phyloP scores from a whole-genome alignment of 37 sponge, comb jelly and placozoan species.

The Dysidea cf. avara region DNA sequence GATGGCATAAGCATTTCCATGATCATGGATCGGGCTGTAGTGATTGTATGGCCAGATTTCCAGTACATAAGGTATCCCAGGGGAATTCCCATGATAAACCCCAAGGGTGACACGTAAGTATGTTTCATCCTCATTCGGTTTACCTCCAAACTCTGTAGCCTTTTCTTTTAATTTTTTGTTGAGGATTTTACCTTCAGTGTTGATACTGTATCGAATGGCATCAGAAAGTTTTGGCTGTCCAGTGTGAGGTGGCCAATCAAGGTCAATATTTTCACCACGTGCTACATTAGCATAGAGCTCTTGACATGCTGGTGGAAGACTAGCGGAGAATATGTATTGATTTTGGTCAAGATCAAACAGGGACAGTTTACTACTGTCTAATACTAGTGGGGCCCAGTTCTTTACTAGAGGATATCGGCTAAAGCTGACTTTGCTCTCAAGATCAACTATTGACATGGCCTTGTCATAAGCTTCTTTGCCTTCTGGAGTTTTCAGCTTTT shows the following conservation, averaged over 20 bases:
- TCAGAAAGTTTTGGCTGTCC: constrained; percentile 32
- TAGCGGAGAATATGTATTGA: constrained; percentile 52
- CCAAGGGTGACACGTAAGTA: constrained; percentile 65
- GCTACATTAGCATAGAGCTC: constrained; percentile 60
- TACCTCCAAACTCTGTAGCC: constrained; percentile 10
- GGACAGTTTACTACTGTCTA: constrained; percentile 43
- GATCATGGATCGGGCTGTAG: constrained; percentile 65
- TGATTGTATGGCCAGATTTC: constrained; percentile 61
- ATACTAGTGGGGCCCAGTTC: constrained; percentile 45
- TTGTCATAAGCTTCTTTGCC: neutral
- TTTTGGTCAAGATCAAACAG: constrained; percentile 50
- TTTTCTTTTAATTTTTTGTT: constrained; percentile 45
- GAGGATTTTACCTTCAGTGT: constrained; percentile 9
- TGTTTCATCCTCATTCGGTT: neutral
- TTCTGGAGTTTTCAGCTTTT: neutral
- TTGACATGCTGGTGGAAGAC: constrained; percentile 48
- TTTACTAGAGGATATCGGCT: constrained; percentile 21
- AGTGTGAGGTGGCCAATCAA: constrained; percentile 39
- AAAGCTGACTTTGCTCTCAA: constrained; percentile 39
- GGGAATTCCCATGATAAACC: constrained; percentile 33
- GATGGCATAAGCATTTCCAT: constrained; percentile 68
- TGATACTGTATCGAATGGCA: constrained; percentile 65
- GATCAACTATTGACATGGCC: constrained; percentile 25
- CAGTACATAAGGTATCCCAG: constrained; percentile 71
- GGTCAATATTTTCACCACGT: constrained; percentile 20